Base-by-base conservation (phyloP, 2,888 invertebrate species). In the Nephrotoma appendiculata region DNA sequence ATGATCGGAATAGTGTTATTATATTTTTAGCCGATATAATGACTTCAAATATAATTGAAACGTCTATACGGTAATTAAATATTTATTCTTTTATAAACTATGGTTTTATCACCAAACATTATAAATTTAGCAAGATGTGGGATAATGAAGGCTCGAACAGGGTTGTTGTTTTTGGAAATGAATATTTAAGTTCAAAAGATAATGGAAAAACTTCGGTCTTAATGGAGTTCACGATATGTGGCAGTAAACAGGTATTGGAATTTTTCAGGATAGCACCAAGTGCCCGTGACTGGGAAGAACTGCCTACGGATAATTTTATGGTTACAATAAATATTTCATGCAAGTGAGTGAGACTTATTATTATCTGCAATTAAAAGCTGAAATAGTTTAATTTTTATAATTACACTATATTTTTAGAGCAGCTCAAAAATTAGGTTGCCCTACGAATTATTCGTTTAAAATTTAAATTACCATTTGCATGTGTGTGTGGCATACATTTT, bases 11-110 rank as follows among this genome's bases (percentile, higher is more conserved):
- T 7, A 89, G 89, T 44, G 86, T 91, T 0, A 83, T 90, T 41
- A 88, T 89, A n/a, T 89, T 90, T 5, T 87, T 90, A 5, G 87
- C 89, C 6, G 89, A 89, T 87, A 89, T 90, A 87, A 86, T 89
- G 83, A 89, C 89, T 42, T 88, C 89, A 1, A 89, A 88, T 43
- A 88, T 88, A 9, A 89, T 89, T 0, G 88, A 88, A 6, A 88
- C 86, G 19, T 88, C 89, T 6, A 89, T 89, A 19, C 89, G 89
- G 90, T 90, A 88, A 71, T 71, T 71, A 71, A 31, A 31, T 31
- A 71, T 52, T 15, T 31, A 71, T 71, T 71, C 9, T 71, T 31
- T 57, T 15, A 15, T 71, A 71, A 71, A 71, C 31, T 71, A 15
- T 52, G 52, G 31, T n/a, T 52, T 52, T 0, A 15, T 52, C 4